phyloP scores from a whole-genome alignment of 2,113 vertebrate genomes.

The Lathamus discolor region DNA sequence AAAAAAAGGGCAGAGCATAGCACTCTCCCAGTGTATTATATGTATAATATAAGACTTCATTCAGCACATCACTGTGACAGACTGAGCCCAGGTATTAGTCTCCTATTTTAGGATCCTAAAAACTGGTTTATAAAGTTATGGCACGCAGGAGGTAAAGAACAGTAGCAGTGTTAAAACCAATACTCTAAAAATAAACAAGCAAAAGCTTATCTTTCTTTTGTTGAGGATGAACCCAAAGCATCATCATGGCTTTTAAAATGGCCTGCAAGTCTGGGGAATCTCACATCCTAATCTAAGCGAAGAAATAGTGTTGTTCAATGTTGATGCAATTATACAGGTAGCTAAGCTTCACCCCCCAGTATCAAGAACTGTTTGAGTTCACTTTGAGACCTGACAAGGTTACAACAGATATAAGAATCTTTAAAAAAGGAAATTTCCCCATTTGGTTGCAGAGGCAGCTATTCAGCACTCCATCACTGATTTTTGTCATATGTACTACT shows the following conservation, averaged over 20 bases:
- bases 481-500: background rate
- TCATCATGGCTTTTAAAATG: background rate
- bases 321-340: background rate
- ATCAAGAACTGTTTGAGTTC: background rate
- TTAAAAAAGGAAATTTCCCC: background rate
- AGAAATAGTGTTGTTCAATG: background rate
- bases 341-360: background rate
- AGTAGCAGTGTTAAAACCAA: rapidly evolving
- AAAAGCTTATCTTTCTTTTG: background rate
- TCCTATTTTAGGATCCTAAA: background rate
- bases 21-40: background rate
- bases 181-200: background rate
- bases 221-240: background rate
- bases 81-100: background rate
- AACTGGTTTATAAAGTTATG: background rate
- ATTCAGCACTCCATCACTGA: background rate
- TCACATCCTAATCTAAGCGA: background rate
- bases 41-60: background rate
- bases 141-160: background rate
- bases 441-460: background rate
- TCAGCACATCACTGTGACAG: background rate
- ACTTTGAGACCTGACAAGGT: background rate
- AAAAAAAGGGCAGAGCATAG: background rate
- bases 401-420: background rate
- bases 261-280: background rate